These are phyloP conservation scores for Drosophila anomalata DNA, from an alignment of 2,888 invertebrate species.

Conservation along the genomic window DNA sequence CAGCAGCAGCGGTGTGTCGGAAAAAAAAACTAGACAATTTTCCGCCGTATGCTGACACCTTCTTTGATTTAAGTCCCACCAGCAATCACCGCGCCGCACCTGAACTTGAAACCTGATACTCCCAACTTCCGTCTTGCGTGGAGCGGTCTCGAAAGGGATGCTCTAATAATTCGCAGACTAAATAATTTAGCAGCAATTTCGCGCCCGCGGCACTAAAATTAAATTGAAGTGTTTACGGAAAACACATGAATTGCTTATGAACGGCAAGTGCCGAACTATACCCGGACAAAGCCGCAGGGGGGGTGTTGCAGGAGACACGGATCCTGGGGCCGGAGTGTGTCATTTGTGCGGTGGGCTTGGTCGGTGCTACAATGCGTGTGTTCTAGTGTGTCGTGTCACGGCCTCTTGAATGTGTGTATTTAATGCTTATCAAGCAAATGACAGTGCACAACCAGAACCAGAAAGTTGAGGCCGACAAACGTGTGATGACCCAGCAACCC, in stretches of 20 bases:
- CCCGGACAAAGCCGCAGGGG: conserved; percentile 37
- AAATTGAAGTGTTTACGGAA: conserved; percentile 78
- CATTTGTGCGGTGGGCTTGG: conserved; percentile 59
- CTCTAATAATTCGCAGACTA: conserved; percentile 72
- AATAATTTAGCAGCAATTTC: conserved; percentile 79
- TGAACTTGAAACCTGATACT: conserved; percentile 37
- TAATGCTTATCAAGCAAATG: conserved; percentile 72
- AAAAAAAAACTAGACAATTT: conserved; percentile 36
- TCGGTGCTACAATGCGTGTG: conserved; percentile 32
- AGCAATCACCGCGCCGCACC: conserved; percentile 33
- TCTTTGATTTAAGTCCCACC: conserved; percentile 29
- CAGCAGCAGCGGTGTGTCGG: no score
- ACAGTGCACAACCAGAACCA: conserved; percentile 66
- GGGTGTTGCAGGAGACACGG: not conserved
- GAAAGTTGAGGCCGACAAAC: conserved; percentile 63
- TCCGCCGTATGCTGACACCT: conserved; percentile 38
- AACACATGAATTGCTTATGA: conserved; percentile 80
- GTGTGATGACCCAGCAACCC: conserved; percentile 75
- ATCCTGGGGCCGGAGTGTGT: conserved; percentile 50
- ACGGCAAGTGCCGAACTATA: conserved; percentile 58
- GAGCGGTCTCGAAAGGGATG: conserved; percentile 20
- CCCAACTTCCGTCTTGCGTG: conserved; percentile 2
- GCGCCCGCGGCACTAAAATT: conserved; percentile 78
- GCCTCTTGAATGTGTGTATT: conserved; percentile 24
- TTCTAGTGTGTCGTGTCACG: conserved; percentile 37